Base-by-base conservation (phyloP, 2,797 vertebrate genomes). In the Sebastes nivosus region DNA sequence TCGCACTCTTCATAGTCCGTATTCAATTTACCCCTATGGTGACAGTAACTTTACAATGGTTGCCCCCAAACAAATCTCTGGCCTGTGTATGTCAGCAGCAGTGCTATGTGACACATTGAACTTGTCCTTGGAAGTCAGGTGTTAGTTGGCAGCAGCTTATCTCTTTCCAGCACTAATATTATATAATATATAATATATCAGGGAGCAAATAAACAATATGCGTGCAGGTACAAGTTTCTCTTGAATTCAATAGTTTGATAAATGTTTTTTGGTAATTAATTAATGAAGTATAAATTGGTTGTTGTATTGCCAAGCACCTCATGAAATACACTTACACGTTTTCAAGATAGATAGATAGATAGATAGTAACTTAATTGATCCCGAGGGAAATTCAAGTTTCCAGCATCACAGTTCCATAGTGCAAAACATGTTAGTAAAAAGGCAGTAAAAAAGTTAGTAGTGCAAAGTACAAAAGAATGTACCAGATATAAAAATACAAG, bases 61-160 rank as follows among this genome's bases (percentile, higher is more conserved):
- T 36, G 6, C 9, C 10, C 11, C 63, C 2, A 13, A 67, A 58
- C 68, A 34, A 24, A 52, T 3, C 2, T 25, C 2, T 58, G 16
- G 0, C 16, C 18, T 0, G 8, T 58, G 13, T 0, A 13, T 76
- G 13, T 38, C 29, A 46, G 57, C 42, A n/a, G 46, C 20, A 13
- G 32, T 81, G 72, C 42, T 63, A 18, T 63, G 52, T 79, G 24
- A 10, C 50, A 12, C 34, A n/a, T 16, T 67, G 46, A 70, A 72
- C 38, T 46, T 91, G 83, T 82, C 87, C 87, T 93, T 90, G 85
- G 52, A 82, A 67, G 50, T 75, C 70, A 71, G 25, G 27, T 76
- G 65, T 77, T 59, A 22, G 36, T 24, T 76, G 13, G 57, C 55
- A 52, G 16, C 29, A 66, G 27, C 32, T 65, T 71, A 54, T 66